Conservation (phyloP, 2,888 invertebrate species). For the Chymomyza caudatula region DNA sequence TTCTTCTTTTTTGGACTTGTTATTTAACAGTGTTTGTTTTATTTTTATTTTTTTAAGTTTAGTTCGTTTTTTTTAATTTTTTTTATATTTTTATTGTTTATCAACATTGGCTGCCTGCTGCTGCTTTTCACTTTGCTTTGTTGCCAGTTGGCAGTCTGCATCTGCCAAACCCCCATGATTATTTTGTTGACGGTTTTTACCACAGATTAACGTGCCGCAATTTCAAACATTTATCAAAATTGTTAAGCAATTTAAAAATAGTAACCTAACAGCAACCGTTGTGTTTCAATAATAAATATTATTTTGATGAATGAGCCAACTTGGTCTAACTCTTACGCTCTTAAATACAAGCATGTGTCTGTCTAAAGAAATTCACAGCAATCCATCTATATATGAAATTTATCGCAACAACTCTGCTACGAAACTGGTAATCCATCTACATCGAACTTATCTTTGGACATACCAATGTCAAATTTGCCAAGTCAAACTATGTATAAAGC, state of each 20-base stretch:
- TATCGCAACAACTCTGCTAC: too few relatives aligned
- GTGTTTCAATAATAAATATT: conserved; percentile 5
- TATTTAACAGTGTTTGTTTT: conserved; percentile 65
- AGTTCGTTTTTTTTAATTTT: conserved; percentile 18
- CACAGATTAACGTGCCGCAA: conserved; percentile 43
- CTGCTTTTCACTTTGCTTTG: conserved; percentile 16
- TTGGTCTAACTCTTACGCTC: neutral
- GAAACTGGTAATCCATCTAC: too few relatives aligned
- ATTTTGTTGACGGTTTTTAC: conserved; percentile 3
- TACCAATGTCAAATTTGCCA: too few relatives aligned
- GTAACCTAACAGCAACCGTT: neutral
- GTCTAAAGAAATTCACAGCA: neutral
- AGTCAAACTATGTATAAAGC: too few relatives aligned
- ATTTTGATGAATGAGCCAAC: conserved; percentile 20
- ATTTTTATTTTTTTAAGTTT: conserved; percentile 41
- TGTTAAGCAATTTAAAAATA: neutral
- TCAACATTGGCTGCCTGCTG: conserved; percentile 6
- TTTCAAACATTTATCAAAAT: neutral
- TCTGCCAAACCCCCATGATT: neutral
- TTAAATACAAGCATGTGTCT: neutral
- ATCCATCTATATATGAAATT: neutral
- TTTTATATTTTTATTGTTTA: conserved; percentile 17
- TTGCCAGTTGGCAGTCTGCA: neutral
- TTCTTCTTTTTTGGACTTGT: conserved; percentile 46
- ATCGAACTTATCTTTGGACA: too few relatives aligned